A percentile compares a stretch with the other conserved stretches of the same genome.
Evolutionary conservation across 64 coral and sea anemone genomes (phyloP).

Genomic region (Orbicella faveolata): DNA sequence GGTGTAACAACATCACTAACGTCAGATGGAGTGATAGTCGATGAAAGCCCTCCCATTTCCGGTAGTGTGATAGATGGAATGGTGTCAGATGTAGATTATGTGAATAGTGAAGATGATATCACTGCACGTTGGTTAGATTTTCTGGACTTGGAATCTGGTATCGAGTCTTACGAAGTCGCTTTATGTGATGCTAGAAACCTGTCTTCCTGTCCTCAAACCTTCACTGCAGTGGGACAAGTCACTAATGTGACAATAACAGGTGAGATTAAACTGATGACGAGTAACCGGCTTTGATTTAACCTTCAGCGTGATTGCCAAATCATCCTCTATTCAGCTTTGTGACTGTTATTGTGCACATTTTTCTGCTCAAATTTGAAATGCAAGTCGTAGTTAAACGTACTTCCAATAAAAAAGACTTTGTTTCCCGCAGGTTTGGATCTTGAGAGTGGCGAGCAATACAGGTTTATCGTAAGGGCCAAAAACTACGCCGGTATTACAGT

Average conservation of each 20-base stretch:
- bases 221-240: conserved; percentile 29
- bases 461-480: conserved; percentile 54
- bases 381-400: background rate
- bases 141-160: conserved; percentile 76
- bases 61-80: conserved; percentile 29
- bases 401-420: background rate
- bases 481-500: conserved; percentile 60
- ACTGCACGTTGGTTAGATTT: conserved; percentile 73
- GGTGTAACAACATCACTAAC: conserved; percentile 51
- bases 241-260: conserved; percentile 74
- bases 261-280: background rate
- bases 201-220: conserved; percentile 66
- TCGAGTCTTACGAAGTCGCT: conserved; percentile 75
- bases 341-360: too few relatives aligned
- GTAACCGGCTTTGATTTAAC: too few relatives aligned
- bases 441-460: conserved; percentile 38
- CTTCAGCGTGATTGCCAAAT: too few relatives aligned
- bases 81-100: background rate
- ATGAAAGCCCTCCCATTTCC: conserved; percentile 62
- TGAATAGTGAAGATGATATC: conserved; percentile 15
- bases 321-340: too few relatives aligned
- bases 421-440: conserved; percentile 43
- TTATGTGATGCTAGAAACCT: conserved; percentile 71
- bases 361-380: too few relatives aligned
- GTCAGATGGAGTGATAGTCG: conserved; percentile 84